Evolutionary conservation across 2,888 invertebrate species (phyloP).

Genomic region (Athripsodes cinereus): DNA sequence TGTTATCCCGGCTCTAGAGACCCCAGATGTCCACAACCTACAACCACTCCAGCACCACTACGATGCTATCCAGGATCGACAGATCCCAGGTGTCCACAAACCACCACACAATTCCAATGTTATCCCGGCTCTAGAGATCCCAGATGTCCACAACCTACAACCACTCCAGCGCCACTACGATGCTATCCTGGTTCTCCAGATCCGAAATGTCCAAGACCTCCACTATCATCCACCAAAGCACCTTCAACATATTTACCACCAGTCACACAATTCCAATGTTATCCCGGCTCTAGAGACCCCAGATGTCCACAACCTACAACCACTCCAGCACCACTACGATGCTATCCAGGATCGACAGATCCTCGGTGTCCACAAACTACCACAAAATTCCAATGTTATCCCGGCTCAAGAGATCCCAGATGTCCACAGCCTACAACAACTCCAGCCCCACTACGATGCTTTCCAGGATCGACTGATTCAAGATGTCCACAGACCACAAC

Average conservation of each 20-base stretch:
- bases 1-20: slow-evolving; percentile 31
- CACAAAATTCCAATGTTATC: slow-evolving; percentile 10
- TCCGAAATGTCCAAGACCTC: slow-evolving; percentile 31
- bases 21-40: slow-evolving; percentile 30
- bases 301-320: slow-evolving; percentile 30
- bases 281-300: slow-evolving; percentile 29
- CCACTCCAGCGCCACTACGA: slow-evolving; percentile 28
- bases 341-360: slow-evolving; percentile 33
- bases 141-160: slow-evolving; percentile 28
- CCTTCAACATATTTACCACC: slow-evolving; percentile 28
- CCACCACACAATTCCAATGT: slow-evolving; percentile 30
- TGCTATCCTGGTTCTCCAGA: slow-evolving; percentile 32
- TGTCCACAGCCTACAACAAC: slow-evolving; percentile 31
- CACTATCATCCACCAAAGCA: slow-evolving; percentile 27
- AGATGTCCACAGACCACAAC: slow-evolving; percentile 31
- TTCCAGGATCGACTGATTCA: slow-evolving; percentile 34
- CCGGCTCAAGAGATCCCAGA: slow-evolving; percentile 33
- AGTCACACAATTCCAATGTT: slow-evolving; percentile 29
- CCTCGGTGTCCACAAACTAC: slow-evolving; percentile 32
- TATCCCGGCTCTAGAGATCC: slow-evolving; percentile 31
- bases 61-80: slow-evolving; percentile 31
- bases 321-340: slow-evolving; percentile 28
- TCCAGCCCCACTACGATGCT: slow-evolving; percentile 25
- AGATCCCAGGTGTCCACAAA: slow-evolving; percentile 30
- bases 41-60: slow-evolving; percentile 25